Base-by-base conservation (phyloP, 2,797 vertebrate species). In the Cyclopterus lumpus region DNA sequence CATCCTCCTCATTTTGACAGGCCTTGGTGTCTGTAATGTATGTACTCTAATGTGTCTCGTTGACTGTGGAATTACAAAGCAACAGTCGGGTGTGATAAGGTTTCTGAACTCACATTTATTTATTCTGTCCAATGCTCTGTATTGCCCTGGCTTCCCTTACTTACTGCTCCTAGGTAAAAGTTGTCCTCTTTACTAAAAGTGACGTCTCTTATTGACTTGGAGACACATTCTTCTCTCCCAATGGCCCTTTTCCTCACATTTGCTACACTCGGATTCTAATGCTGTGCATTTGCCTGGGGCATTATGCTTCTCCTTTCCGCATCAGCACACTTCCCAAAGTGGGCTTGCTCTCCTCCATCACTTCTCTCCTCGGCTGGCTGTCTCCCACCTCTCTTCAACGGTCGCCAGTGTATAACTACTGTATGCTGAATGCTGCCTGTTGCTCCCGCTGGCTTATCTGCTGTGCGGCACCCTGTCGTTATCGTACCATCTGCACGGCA, bases 201-300 rank as follows among this genome's bases (percentile, higher is more conserved):
- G 55, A 54, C 30, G 57, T 40, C 6, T 11, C 22, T 65, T 51
- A 30, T 42, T 49, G 20, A 54, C 34, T 69, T 54, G n/a, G 16
- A 44, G 14, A 68, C 53, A 53, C 26, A 58, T 26, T 32, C 59
- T 58, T 58, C 59, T 44, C 53, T 64, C 48, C 63, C 38, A 42
- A n/a, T 24, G 65, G 57, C 16, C 30, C 30, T 48, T 62, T 59
- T 12, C 4, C 30, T n/a, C 6, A 48, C 24, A 38, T 49, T 55
- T 51, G 16, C 14, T 18, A 63, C 51, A 28, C 44, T 64, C 46
- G 8, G 18, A 46, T 9, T 67, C 6, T 54, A 59, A 36, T 54
- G 38, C 54, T 3, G 10, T 28, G 18, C 24, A 51, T 26, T 71
- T 46, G 34, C 30, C 15, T 0, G 2, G 18, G 22, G 38, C 34